Percentiles rank a stretch among this genome's conserved stretches.
These are phyloP conservation scores for Saccostrea cuccullata DNA, from an alignment of 1,140 invertebrate genomes.

Conservation along the genomic window DNA sequence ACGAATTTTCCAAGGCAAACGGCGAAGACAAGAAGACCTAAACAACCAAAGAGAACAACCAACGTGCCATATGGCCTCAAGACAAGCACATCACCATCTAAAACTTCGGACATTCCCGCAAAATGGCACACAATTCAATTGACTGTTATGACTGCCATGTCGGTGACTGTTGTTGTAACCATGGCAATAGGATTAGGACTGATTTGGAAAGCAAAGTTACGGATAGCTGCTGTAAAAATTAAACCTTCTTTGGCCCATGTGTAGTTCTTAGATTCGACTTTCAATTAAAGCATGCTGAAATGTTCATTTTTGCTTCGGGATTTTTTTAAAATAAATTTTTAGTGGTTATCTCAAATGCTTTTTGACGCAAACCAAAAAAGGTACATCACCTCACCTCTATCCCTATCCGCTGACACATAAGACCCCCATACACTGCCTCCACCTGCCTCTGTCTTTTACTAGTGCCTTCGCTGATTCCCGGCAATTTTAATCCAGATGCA, in stretches of 20 bases:
- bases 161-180: neutral
- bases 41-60: neutral
- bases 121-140: neutral
- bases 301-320: too few species aligned
- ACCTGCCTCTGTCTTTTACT: too few species aligned
- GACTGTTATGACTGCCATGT: neutral
- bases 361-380: too few species aligned
- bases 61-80: neutral
- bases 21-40: neutral
- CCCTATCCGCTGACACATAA: too few species aligned
- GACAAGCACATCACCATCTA: neutral
- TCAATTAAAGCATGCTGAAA: neutral
- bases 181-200: neutral
- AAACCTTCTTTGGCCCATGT: neutral
- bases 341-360: too few species aligned
- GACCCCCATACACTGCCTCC: too few species aligned
- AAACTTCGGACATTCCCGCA: neutral
- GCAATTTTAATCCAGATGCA: too few species aligned
- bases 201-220: constrained; percentile 7
- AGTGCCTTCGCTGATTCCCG: too few species aligned
- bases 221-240: neutral
- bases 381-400: too few species aligned
- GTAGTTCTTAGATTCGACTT: neutral
- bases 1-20: neutral
- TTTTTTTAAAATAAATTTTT: neutral